Evolutionary conservation across 2,888 invertebrate genomes (phyloP).

Genomic region (Trisateles emortualis): DNA sequence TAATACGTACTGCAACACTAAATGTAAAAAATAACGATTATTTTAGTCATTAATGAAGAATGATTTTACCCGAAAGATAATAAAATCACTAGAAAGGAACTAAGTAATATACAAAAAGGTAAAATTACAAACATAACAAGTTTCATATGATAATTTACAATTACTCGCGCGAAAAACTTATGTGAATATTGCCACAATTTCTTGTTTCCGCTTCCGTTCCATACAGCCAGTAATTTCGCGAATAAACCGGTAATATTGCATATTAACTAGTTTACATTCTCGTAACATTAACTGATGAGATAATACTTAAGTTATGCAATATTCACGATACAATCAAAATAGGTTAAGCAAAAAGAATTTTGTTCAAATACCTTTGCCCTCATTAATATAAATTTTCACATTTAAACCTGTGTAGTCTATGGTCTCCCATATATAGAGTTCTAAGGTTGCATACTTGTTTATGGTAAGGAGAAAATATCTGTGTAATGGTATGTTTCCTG

Average conservation of each 20-base stretch:
- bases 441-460: constrained; percentile 21
- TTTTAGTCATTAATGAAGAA: too few relatives aligned
- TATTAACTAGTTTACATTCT: constrained; percentile 41
- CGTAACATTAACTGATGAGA: constrained; percentile 31
- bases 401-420: constrained; percentile 24
- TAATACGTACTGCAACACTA: too few relatives aligned
- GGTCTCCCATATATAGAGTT: constrained; percentile 26
- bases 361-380: constrained; percentile 39
- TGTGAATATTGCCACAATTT: constrained; percentile 32
- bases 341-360: constrained; percentile 31
- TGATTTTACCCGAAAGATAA: too few relatives aligned
- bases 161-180: constrained; percentile 23
- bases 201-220: constrained; percentile 48
- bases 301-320: constrained; percentile 42
- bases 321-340: constrained; percentile 22
- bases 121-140: not conserved
- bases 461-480: constrained; percentile 26
- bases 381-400: constrained; percentile 31
- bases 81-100: not conserved
- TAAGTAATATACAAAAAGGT: not conserved
- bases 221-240: constrained; percentile 27
- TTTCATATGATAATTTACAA: constrained; percentile 24
- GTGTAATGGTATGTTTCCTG: constrained; percentile 30
- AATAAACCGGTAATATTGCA: constrained; percentile 26
- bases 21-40: too few relatives aligned